Base-by-base conservation (phyloP, 1,140 invertebrate genomes). In the Drosophila ohnishii region DNA sequence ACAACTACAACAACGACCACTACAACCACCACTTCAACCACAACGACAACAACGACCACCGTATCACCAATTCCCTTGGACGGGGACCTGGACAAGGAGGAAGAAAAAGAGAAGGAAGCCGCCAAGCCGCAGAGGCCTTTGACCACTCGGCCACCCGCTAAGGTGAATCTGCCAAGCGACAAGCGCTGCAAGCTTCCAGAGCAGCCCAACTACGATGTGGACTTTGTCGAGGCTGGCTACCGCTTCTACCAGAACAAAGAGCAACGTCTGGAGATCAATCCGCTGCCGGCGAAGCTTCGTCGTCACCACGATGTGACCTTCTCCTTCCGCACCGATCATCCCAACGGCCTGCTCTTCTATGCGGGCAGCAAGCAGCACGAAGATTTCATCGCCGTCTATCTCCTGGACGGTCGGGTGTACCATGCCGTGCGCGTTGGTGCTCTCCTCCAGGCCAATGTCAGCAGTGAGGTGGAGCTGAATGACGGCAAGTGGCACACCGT, bases 401-500 rank as follows among this genome's bases (percentile, higher is more conserved):
- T 99, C 88, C 93, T 94, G 48, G 94, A 96, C 42, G 97, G 97
- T 45, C 93, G 94, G 89, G 95, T 97, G 14, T 89, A 94, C 55
- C 97, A 95, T 80, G 92, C 93, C 3, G 97, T 95, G 80, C 94
- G 95, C 78, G 64, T 88, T 1, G 84, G 96, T 95, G 91, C 96
- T 96, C 34, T 94, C 92, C 19, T 95, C 94, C n/a, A 92, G 0
- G 95, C 93, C 0, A 69, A 92, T 0, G 90, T 98, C 0, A 86
- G 91, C 50, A 94, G 93, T 2, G 82, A 93, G 0, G 82, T 90
- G 3, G 92, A 92, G 11, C 95, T 97, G 64, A 96, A 97, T 78
- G 97, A 99, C 91, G 95, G 95, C 9, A 87, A 95, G 37, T 99
- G 98, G 98, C 98, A 99, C 89, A 94, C 93, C 0, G 93, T 96